Evolutionary conservation across 2,797 vertebrate species (phyloP).

Genomic region (Chaenodraco wilsoni): DNA sequence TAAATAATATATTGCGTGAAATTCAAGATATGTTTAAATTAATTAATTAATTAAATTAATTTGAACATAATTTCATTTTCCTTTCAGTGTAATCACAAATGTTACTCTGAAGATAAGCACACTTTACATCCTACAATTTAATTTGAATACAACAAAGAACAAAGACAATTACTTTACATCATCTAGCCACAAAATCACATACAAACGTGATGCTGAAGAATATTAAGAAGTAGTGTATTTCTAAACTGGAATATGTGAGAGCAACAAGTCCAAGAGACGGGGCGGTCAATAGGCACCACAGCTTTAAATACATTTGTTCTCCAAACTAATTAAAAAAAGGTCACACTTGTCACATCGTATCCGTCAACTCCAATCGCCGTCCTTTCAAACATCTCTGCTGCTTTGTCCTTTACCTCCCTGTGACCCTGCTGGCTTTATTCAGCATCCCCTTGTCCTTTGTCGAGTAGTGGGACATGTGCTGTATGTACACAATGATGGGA

Average conservation of each 20-base stretch:
- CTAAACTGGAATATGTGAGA: neutral
- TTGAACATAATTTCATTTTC: too few relatives aligned
- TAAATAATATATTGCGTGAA: too few relatives aligned
- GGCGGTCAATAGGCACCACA: neutral
- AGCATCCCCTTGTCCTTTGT: neutral
- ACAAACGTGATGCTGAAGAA: neutral
- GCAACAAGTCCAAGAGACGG: neutral
- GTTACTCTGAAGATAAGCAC: too few relatives aligned
- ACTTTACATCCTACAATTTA: too few relatives aligned
- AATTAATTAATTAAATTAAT: too few relatives aligned
- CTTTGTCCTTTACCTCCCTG: neutral
- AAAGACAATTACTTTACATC: neutral
- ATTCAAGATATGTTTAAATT: too few relatives aligned
- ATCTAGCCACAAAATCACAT: neutral
- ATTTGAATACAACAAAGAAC: too few relatives aligned
- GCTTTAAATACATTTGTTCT: too few relatives aligned
- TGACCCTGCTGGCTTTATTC: neutral
- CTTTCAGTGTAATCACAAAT: too few relatives aligned
- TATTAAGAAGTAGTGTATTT: neutral
- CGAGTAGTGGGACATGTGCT: fast-evolving
- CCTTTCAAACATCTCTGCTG: neutral
- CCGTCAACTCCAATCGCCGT: neutral
- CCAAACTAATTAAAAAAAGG: conserved; percentile 5
- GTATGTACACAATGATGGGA: neutral
- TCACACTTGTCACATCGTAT: neutral